These are phyloP conservation scores for Leptinotarsa undecemlineata DNA, from an alignment of 1,140 invertebrate genomes.

Conservation along the genomic window DNA sequence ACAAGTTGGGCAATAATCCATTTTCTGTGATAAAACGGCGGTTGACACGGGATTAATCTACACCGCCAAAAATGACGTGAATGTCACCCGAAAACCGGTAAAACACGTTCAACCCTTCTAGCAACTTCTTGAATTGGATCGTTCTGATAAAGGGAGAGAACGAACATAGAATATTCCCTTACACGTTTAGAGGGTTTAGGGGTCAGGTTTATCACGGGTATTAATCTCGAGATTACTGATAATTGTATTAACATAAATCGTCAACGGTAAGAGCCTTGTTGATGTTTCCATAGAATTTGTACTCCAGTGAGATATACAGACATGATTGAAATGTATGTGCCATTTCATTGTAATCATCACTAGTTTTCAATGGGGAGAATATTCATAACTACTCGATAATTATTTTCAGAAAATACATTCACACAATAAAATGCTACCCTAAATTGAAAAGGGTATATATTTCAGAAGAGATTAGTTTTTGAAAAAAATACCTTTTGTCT, in stretches of 20 bases:
- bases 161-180: neutral
- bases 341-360: no score
- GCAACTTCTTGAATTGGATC: conserved; percentile 1
- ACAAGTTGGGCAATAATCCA: neutral
- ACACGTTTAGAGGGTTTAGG: conserved; percentile 6
- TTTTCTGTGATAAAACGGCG: neutral
- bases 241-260: conserved; percentile 20
- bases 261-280: conserved; percentile 10
- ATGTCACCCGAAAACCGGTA: neutral
- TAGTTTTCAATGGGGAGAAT: no score
- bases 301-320: neutral
- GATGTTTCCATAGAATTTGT: neutral
- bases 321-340: no score
- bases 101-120: neutral
- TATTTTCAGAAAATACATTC: no score
- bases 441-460: no score
- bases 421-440: no score
- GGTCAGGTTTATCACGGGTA: conserved; percentile 15
- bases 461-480: no score
- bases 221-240: conserved; percentile 21
- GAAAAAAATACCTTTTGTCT: no score
- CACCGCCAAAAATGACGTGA: conserved; percentile 3
- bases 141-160: neutral
- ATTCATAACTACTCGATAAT: no score
- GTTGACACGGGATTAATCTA: conserved; percentile 15